Evolutionary conservation across 2,113 vertebrate genomes (phyloP).

Genomic region (Himantopus leucocephalus): DNA sequence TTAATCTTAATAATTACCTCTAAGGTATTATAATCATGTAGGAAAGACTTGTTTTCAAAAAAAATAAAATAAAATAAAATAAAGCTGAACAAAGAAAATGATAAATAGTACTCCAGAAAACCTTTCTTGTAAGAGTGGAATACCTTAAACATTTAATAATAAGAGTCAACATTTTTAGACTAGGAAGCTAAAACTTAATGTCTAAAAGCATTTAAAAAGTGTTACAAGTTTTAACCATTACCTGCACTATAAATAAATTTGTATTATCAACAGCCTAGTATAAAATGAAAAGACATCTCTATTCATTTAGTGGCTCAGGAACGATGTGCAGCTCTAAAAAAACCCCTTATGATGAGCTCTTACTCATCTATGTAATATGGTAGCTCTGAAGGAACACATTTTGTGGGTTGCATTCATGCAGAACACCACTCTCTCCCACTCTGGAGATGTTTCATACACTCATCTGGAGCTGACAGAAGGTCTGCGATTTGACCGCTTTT

Average conservation of each 20-base stretch:
- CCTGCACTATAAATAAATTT: not conserved
- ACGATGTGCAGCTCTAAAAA: not conserved
- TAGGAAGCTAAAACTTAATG: not conserved
- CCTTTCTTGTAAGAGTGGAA: not conserved
- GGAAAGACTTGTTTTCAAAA: not conserved
- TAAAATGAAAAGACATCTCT: not conserved
- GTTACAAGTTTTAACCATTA: not conserved
- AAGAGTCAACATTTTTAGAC: not conserved
- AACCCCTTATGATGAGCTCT: not conserved
- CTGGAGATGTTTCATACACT: not conserved
- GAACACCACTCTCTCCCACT: not conserved
- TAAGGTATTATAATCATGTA: not conserved
- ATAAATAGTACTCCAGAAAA: not conserved
- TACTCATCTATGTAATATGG: rapidly evolving
- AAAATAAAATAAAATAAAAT: not conserved
- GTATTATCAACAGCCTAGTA: not conserved
- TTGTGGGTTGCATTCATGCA: too few relatives aligned
- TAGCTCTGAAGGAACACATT: not conserved
- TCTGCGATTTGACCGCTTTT: not conserved
- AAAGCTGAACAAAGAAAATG: not conserved
- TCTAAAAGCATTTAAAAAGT: not conserved
- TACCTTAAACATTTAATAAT: not conserved
- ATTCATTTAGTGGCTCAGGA: not conserved
- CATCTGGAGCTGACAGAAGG: rapidly evolving
- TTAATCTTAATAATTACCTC: not conserved